A percentile compares a stretch with the other conserved stretches of the same genome.
Evolutionary conservation across 53 echinoderm and acorn worm genomes (phyloP).

Genomic region (Paracentrotus lividus): DNA sequence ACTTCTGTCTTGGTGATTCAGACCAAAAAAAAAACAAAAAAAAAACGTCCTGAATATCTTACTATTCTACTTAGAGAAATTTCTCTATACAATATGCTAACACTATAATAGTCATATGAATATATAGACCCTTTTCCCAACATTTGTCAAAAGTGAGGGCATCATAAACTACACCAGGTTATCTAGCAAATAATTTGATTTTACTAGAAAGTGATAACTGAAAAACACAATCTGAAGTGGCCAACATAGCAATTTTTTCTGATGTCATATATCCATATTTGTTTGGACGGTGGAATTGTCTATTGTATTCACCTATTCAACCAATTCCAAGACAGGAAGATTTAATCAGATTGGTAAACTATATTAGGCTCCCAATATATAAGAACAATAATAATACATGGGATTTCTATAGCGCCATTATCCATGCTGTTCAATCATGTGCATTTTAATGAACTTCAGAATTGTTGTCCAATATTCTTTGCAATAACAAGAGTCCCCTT

Average conservation of each 20-base stretch:
- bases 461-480: background rate
- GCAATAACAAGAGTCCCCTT: background rate
- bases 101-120: background rate
- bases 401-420: too few species aligned
- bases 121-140: slow-evolving; percentile 11
- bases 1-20: background rate
- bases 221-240: background rate
- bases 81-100: background rate
- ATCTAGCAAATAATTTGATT: background rate
- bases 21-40: background rate
- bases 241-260: too few species aligned
- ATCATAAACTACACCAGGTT: background rate
- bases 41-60: slow-evolving; percentile 12
- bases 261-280: too few species aligned
- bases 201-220: background rate
- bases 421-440: background rate
- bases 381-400: too few species aligned
- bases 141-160: slow-evolving; percentile 13
- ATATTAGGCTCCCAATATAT: too few species aligned
- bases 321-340: too few species aligned
- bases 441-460: background rate
- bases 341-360: too few species aligned
- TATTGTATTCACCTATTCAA: too few species aligned
- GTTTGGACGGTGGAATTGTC: too few species aligned
- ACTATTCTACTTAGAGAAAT: slow-evolving; percentile 17